These are phyloP conservation scores for Antechinus flavipes DNA, from an alignment of 2,113 vertebrate genomes.

Conservation along the genomic window DNA sequence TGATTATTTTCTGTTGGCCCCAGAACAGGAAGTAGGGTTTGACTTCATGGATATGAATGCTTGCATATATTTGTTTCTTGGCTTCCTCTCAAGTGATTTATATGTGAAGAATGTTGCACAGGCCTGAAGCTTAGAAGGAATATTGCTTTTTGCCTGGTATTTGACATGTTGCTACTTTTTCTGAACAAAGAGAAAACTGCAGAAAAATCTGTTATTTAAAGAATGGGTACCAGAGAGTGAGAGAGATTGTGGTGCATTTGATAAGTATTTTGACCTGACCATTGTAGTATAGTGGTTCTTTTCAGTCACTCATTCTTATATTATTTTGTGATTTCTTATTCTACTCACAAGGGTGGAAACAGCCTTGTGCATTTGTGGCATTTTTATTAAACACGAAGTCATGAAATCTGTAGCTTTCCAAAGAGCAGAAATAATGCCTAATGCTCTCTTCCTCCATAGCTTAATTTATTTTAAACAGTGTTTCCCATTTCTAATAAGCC, in stretches of 20 bases:
- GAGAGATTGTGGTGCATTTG: background rate
- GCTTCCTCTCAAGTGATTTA: background rate
- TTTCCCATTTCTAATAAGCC: conserved; percentile 65
- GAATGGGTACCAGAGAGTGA: background rate
- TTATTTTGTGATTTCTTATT: conserved; percentile 2
- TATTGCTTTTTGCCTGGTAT: background rate
- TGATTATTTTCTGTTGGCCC: background rate
- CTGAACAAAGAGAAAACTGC: background rate
- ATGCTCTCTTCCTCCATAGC: conserved; percentile 55
- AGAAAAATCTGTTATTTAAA: conserved; percentile 7
- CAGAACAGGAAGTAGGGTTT: background rate
- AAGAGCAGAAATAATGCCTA: conserved; percentile 51
- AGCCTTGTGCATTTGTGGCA: conserved; percentile 60
- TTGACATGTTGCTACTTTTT: conserved; percentile 36
- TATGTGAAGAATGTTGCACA: conserved; percentile 16
- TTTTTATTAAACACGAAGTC: conserved; percentile 71
- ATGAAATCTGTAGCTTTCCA: conserved; percentile 63
- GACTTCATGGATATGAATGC: background rate
- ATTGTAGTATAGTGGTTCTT: conserved; percentile 8
- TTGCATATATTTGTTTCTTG: background rate
- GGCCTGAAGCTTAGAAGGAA: conserved; percentile 17
- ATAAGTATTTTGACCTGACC: conserved; percentile 38
- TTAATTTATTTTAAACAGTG: conserved; percentile 70
- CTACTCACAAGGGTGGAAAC: conserved; percentile 8
- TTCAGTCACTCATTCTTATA: conserved; percentile 44